Percentiles rank a stretch among this genome's conserved stretches.
These are phyloP conservation scores for Yponomeuta cagnagella DNA, from an alignment of 2,888 invertebrate species.

Conservation along the genomic window DNA sequence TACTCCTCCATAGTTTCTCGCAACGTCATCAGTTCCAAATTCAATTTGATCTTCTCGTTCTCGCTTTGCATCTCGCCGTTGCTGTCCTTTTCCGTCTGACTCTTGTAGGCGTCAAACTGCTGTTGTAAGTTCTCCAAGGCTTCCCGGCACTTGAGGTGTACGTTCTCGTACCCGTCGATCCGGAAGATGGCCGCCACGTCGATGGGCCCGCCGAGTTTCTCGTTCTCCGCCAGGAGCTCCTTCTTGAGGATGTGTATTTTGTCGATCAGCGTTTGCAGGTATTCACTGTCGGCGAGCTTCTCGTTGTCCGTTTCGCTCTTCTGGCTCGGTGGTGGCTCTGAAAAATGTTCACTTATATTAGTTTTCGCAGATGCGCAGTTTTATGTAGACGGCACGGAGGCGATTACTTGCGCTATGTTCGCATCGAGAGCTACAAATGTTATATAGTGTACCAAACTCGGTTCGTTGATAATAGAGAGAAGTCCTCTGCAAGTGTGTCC, in stretches of 20 bases:
- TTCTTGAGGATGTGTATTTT: slow-evolving; percentile 80
- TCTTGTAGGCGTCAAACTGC: slow-evolving; percentile 81
- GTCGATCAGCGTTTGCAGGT: slow-evolving; percentile 76
- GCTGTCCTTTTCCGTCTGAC: slow-evolving; percentile 42
- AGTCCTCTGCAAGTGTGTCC: too few species aligned
- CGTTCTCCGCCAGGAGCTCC: slow-evolving; percentile 76
- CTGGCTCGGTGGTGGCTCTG: slow-evolving; percentile 28
- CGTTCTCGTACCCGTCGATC: slow-evolving; percentile 51
- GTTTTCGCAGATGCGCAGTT: too few species aligned
- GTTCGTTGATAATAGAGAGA: too few species aligned
- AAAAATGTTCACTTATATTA: slow-evolving; percentile 16
- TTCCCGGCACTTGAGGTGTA: slow-evolving; percentile 77
- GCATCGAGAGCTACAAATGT: too few species aligned
- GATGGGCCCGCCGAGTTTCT: slow-evolving; percentile 75
- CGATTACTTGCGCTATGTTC: too few species aligned
- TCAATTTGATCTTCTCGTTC: slow-evolving; percentile 63
- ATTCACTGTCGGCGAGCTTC: slow-evolving; percentile 59
- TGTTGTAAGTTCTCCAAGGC: slow-evolving; percentile 78
- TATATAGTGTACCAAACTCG: too few species aligned
- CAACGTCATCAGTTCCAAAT: slow-evolving; percentile 78
- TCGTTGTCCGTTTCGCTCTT: slow-evolving; percentile 67
- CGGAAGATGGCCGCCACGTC: slow-evolving; percentile 75
- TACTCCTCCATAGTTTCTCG: slow-evolving; percentile 80
- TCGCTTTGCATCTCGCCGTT: slow-evolving; percentile 36
- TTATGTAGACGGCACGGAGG: too few species aligned